Conservation (phyloP, 2,113 vertebrate genomes). For the Serilophus lunatus region DNA sequence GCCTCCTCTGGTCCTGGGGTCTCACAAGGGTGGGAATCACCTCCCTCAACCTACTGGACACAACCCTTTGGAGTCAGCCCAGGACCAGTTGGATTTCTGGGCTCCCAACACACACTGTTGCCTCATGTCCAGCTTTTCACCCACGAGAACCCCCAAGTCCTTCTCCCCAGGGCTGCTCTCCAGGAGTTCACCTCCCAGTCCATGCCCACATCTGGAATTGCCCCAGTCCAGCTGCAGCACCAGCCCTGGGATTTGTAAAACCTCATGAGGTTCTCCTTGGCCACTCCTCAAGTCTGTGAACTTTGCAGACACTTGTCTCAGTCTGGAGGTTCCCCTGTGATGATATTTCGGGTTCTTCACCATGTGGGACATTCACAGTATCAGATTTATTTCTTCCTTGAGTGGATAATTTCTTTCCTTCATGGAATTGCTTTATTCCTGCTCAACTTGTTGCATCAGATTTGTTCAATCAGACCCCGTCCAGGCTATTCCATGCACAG, state of each 20-base stretch:
- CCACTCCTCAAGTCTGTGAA: rapidly evolving
- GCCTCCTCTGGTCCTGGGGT: too few species aligned
- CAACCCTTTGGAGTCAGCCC: neutral
- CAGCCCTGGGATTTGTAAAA: neutral
- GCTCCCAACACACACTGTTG: neutral
- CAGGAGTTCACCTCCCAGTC: neutral
- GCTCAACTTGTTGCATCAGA: neutral
- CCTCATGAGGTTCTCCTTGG: rapidly evolving
- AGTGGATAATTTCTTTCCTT: neutral
- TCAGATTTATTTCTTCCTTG: neutral
- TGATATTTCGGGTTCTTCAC: neutral
- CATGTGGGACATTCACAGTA: neutral
- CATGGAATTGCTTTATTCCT: neutral
- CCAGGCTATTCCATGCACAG: neutral
- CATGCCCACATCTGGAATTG: neutral
- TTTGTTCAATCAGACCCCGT: neutral
- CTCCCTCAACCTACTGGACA: too few species aligned
- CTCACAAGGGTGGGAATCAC: neutral
- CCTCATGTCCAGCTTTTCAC: neutral
- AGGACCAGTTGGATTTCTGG: neutral
- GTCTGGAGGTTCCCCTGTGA: neutral
- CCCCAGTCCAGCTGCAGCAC: neutral
- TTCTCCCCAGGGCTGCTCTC: neutral
- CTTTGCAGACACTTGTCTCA: neutral
- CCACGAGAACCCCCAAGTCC: rapidly evolving